Conservation (phyloP, 92 coral and sea anemone genomes). For the Epizoanthus scotinus region DNA sequence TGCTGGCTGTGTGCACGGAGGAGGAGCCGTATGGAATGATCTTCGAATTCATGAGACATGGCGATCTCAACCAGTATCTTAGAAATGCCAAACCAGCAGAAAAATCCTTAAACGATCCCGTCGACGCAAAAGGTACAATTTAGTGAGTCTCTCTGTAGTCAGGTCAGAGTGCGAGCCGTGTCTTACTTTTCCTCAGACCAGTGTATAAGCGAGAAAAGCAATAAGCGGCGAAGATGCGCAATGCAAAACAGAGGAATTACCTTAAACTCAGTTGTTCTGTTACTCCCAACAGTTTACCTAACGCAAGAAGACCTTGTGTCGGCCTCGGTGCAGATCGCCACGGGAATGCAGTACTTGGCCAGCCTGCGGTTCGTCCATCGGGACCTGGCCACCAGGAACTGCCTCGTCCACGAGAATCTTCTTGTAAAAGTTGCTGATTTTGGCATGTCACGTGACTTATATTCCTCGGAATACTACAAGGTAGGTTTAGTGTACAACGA, state of each 20-base stretch:
- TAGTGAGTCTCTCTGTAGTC: too few relatives aligned
- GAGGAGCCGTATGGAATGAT: slow-evolving; percentile 99
- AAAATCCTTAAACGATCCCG: slow-evolving; percentile 36
- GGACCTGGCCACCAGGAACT: slow-evolving; percentile 92
- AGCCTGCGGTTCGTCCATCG: slow-evolving; percentile 88
- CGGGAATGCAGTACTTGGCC: slow-evolving; percentile 82
- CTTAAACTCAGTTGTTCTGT: neutral
- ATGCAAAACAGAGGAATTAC: too few relatives aligned
- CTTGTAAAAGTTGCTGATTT: slow-evolving; percentile 91
- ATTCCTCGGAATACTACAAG: slow-evolving; percentile 88
- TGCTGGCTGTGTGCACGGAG: slow-evolving; percentile 90
- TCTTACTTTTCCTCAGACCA: too few relatives aligned
- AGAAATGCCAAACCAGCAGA: slow-evolving; percentile 83
- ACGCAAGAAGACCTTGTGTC: slow-evolving; percentile 74
- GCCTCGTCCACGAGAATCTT: slow-evolving; percentile 75
- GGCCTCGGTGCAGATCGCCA: slow-evolving; percentile 76
- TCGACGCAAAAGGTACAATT: slow-evolving; percentile 71
- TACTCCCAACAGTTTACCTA: slow-evolving; percentile 57
- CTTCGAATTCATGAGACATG: slow-evolving; percentile 94
- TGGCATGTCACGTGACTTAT: slow-evolving; percentile 97
- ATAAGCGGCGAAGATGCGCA: too few relatives aligned
- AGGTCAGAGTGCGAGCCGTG: too few relatives aligned
- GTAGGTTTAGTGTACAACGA: too few relatives aligned
- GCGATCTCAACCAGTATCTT: slow-evolving; percentile 91
- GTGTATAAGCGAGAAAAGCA: too few relatives aligned